A percentile compares a stretch with the other conserved stretches of the same genome.
phyloP scores from a whole-genome alignment of 2,797 vertebrate genomes.

The Spinus olivaceus region DNA sequence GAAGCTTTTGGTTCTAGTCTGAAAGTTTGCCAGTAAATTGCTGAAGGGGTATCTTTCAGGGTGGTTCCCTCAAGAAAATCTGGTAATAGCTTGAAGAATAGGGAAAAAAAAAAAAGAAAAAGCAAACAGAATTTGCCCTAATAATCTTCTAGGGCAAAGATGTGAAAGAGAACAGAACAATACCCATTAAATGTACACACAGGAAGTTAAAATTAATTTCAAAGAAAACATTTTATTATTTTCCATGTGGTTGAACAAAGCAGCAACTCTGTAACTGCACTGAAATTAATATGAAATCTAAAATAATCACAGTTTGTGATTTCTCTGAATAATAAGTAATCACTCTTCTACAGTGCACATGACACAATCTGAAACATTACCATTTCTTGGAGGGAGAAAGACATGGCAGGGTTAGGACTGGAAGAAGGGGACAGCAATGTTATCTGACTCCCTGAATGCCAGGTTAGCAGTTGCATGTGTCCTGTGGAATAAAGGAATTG shows the following conservation, averaged over 20 bases:
- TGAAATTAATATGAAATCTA: not conserved
- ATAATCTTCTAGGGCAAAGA: not conserved
- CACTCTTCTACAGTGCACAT: not conserved
- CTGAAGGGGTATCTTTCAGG: not conserved
- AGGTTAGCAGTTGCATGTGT: not conserved
- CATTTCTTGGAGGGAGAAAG: not conserved
- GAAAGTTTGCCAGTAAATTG: not conserved
- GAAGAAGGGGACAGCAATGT: not conserved
- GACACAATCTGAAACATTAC: not conserved
- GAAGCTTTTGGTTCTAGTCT: not conserved
- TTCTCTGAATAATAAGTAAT: not conserved
- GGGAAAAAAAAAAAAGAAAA: not conserved
- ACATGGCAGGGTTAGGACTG: not conserved
- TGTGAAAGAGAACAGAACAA: not conserved
- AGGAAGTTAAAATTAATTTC: not conserved
- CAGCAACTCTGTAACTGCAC: not conserved
- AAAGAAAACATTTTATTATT: slow-evolving; percentile 26
- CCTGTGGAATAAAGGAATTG: not conserved
- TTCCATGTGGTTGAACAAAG: not conserved
- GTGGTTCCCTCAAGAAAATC: not conserved
- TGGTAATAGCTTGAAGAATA: not conserved
- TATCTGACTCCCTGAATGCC: not conserved
- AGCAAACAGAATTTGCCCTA: not conserved
- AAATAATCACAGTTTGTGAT: slow-evolving; percentile 10
- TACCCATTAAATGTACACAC: not conserved